Base-by-base conservation (phyloP, 30 jellyfish, hydroid and myxozoan species). In the Chrysaora quinquecirrha region DNA sequence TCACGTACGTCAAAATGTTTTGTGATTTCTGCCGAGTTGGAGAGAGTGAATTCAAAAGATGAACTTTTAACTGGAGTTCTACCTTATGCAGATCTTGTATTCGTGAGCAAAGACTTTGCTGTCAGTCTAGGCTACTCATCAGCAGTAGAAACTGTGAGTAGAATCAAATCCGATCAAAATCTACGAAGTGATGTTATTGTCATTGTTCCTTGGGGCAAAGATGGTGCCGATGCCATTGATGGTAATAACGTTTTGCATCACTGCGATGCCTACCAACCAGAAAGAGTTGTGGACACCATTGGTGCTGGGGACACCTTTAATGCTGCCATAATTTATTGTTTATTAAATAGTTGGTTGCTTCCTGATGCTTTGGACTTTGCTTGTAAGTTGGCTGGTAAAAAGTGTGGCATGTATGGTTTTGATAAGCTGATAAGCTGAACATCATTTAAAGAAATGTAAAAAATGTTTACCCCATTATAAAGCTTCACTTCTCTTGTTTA, bases 261-360 rank as follows among this genome's bases (percentile, higher is more conserved):
- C 16, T 3, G 71, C 65, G 74, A 67, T 52, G 87, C 90, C 25
- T 10, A 19, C 11, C 66, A 20, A 24, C 70, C 68, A 21, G 73
- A 50, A 7, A 34, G 34, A 28, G 73, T 82, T 22, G 87, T 81
- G 25, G 97, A 88, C 71, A 72, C 95, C 4, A 48, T 82, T 34
- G 96, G 96, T 6, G 95, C 95, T 20, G 97, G 97, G 4, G 97
- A 89, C 76, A 58, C 93, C 47, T 82, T 89, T 33, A 82, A 68
- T 16, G 97, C 96, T 7, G 96, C 93, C 30, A 28, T 62, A 12
- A 34, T 87, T 14, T 66, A 38, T 52, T 22, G 43, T 1, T 0
- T 84, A 16, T 12, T 71, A 20, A 30, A 11, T 38, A 30, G 38
- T 2, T 28, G 54, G 23, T 61, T 34, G 25, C 35, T 84, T 21